Percentiles rank a stretch among this genome's conserved stretches.
These are phyloP conservation scores for Dorcus hopei DNA, from an alignment of 2,888 invertebrate genomes.

Conservation along the genomic window DNA sequence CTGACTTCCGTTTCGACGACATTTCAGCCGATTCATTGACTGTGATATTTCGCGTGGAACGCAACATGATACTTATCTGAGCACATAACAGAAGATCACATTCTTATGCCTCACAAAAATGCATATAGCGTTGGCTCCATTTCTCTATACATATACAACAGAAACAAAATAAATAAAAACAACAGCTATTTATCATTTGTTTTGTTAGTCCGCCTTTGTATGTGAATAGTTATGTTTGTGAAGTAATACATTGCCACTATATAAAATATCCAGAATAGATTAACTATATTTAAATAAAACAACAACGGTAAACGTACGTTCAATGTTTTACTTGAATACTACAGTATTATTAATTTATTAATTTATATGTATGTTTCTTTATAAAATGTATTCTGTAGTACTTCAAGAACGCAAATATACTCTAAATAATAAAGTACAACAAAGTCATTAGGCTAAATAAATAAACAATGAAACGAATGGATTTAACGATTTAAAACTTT, in stretches of 20 bases:
- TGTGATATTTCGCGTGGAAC: slow-evolving; percentile 15
- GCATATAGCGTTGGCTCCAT: slow-evolving; percentile 12
- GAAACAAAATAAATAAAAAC: neutral
- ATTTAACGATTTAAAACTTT: too few relatives aligned
- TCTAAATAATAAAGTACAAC: too few relatives aligned
- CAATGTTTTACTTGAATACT: too few relatives aligned
- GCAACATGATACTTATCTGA: slow-evolving; percentile 20
- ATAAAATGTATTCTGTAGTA: too few relatives aligned
- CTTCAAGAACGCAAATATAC: too few relatives aligned
- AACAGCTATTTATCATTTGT: slow-evolving; percentile 13
- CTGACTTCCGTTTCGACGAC: slow-evolving; percentile 35
- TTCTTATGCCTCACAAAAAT: slow-evolving; percentile 10
- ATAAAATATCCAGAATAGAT: too few relatives aligned
- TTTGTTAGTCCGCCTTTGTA: slow-evolving; percentile 11
- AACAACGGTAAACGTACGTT: too few relatives aligned
- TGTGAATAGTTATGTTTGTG: slow-evolving; percentile 2
- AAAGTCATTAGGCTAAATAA: too few relatives aligned
- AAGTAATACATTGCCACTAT: neutral
- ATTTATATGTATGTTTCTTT: too few relatives aligned
- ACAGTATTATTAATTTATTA: too few relatives aligned
- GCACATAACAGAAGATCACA: slow-evolving; percentile 16
- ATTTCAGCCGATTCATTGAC: slow-evolving; percentile 15
- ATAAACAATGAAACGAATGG: too few relatives aligned
- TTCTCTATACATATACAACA: slow-evolving; percentile 11
- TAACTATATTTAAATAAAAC: too few relatives aligned